Base-by-base conservation (phyloP, 2,797 vertebrate genomes). In the Crossoptilon crossoptilon region DNA sequence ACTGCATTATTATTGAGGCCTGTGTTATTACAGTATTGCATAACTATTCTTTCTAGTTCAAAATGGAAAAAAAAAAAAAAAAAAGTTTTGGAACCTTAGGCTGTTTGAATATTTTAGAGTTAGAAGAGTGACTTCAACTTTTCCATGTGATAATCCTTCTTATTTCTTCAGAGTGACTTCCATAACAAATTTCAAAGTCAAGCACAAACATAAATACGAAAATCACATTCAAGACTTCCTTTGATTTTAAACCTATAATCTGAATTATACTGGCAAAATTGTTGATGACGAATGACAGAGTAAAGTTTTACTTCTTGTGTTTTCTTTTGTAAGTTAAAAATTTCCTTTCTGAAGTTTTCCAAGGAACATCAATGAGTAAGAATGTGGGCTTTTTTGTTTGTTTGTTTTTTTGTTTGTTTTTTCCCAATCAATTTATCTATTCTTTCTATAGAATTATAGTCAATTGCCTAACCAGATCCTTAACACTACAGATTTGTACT, bases 161-260 rank as follows among this genome's bases (percentile, higher is more conserved):
- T 83, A 19, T 18, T 78, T 72, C 37, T 74, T 87, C 35, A 59
- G 48, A 51, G 11, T 83, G 51, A 87, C 41, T 85, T 82, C 31
- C 76, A 74, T 17, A 80, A 85, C 3, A 91, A 59, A 71, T 68
- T 60, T 68, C 35, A 71, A 94, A 85, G 39, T 83, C 69, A 93
- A 83, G 3, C 5, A 75, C 24, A 84, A 82, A 70, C 24, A 73
- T 70, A 93, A 87, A 68, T 87, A 77, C 53, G 29, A 91, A 93
- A 85, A 92, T 68, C 60, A 49, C 27, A 77, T 83, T 89, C 48
- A 43, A 60, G 39, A 48, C 26, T 84, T 21, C 6, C 48, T 75
- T 71, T 84, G n/a, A 60, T 95, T 87, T 87, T 89, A 89, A 92
- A 71, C 24, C 23, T 67, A 41, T 62, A 87, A 67, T 66, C 41